Evolutionary conservation across 2,797 vertebrate species (phyloP).

Genomic region (Enteromius argenteus): DNA sequence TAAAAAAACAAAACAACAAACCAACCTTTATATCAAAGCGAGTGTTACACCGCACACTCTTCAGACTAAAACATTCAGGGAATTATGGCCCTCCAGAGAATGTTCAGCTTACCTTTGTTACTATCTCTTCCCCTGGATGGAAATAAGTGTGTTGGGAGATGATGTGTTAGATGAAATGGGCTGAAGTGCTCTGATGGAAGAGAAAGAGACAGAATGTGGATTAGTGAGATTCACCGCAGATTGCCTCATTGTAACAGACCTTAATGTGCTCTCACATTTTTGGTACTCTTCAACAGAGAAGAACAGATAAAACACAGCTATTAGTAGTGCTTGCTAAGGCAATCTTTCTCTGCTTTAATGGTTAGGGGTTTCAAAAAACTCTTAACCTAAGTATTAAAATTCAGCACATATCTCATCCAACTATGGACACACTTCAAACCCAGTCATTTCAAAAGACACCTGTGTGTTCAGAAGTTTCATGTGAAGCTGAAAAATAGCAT

Average conservation of each 20-base stretch:
- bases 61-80: slow-evolving; percentile 43
- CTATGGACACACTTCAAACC: not conserved
- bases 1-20: not conserved
- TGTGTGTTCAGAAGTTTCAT: not conserved
- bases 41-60: not conserved
- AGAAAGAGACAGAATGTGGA: slow-evolving; percentile 19
- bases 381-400: slow-evolving; percentile 12
- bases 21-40: not conserved
- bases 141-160: slow-evolving; percentile 46
- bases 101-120: slow-evolving; percentile 46
- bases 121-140: slow-evolving; percentile 43
- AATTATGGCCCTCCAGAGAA: slow-evolving; percentile 34
- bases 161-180: slow-evolving; percentile 22
- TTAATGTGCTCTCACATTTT: slow-evolving; percentile 12
- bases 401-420: not conserved
- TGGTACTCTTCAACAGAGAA: slow-evolving; percentile 8
- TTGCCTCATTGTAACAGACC: slow-evolving; percentile 3
- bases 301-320: not conserved
- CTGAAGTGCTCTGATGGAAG: slow-evolving; percentile 4
- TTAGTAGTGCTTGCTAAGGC: slow-evolving; percentile 1
- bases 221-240: slow-evolving; percentile 1
- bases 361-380: not conserved
- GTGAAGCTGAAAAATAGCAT: not conserved
- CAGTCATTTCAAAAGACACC: not conserved
- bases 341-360: not conserved